Evolutionary conservation across 2,113 vertebrate species (phyloP).

Genomic region (Pachyramphus minor): DNA sequence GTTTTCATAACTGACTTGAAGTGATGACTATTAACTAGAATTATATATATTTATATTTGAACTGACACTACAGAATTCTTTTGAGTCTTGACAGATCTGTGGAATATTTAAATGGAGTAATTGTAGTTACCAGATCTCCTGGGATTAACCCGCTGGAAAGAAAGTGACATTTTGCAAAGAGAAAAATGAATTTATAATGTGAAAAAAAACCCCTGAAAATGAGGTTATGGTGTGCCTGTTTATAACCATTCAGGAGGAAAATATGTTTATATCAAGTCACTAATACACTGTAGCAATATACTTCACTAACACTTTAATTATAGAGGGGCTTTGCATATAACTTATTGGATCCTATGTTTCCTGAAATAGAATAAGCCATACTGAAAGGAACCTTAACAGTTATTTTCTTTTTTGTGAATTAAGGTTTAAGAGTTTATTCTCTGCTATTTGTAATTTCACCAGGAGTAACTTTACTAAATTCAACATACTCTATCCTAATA

Average conservation of each 20-base stretch:
- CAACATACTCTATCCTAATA: not conserved
- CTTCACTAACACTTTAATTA: constrained; percentile 56
- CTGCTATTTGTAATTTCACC: not conserved
- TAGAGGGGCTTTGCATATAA: constrained; percentile 32
- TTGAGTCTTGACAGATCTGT: constrained; percentile 78
- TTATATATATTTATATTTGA: constrained; percentile 83
- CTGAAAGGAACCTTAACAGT: not conserved
- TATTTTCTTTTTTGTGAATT: not conserved
- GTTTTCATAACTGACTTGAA: constrained; percentile 76
- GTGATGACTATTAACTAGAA: constrained; percentile 76
- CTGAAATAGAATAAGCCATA: constrained; percentile 10
- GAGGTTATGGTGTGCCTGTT: constrained; percentile 65
- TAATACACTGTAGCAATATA: constrained; percentile 49
- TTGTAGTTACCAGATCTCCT: constrained; percentile 76
- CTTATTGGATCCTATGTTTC: constrained; percentile 32
- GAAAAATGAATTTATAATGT: constrained; percentile 70
- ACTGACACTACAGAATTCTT: constrained; percentile 81
- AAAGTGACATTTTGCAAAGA: constrained; percentile 73
- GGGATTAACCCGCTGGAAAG: constrained; percentile 75
- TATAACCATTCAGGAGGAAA: constrained; percentile 52
- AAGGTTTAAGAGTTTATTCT: not conserved
- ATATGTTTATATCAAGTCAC: constrained; percentile 60
- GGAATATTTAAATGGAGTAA: constrained; percentile 81
- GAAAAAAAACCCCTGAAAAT: constrained; percentile 52
- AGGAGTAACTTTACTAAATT: not conserved